phyloP scores from a whole-genome alignment of 2,888 invertebrate species.

The Hirudinaria manillensis region DNA sequence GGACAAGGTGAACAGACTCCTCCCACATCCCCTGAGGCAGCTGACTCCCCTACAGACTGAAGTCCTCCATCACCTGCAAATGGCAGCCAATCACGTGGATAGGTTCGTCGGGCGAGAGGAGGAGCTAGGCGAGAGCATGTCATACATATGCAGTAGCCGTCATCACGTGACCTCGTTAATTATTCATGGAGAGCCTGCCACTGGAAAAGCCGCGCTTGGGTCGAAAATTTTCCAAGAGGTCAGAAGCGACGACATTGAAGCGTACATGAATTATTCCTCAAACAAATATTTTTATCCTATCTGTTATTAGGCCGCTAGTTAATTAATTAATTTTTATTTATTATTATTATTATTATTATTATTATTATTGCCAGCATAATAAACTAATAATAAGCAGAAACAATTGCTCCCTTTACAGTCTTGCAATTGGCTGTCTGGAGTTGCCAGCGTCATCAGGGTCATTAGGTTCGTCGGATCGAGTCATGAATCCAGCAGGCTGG shows the following conservation, averaged over 20 bases:
- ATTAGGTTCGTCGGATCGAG: constrained; percentile 16
- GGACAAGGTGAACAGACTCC: neutral
- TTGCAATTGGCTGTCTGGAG: neutral
- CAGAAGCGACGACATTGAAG: too few species aligned
- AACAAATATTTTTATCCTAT: too few species aligned
- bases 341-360: neutral
- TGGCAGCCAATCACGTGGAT: constrained; percentile 18
- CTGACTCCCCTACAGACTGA: constrained; percentile 31
- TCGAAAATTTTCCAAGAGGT: constrained; percentile 18
- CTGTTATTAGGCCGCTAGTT: too few species aligned
- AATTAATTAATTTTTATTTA: too few species aligned
- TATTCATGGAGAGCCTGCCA: constrained; percentile 20
- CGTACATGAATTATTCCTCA: too few species aligned
- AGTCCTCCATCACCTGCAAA: constrained; percentile 35
- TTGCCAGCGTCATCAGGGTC: constrained; percentile 14
- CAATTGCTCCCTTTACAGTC: too few species aligned
- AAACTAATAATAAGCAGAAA: too few species aligned
- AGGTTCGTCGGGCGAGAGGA: constrained; percentile 40
- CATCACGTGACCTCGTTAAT: constrained; percentile 42
- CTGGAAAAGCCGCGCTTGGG: constrained; percentile 20
- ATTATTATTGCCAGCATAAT: neutral
- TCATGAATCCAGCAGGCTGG: neutral
- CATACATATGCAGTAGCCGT: constrained; percentile 43
- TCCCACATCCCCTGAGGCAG: neutral
- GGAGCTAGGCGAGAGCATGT: constrained; percentile 39